phyloP scores from a whole-genome alignment of 2,888 invertebrate species.

The Rhagophthalmus giganteus region DNA sequence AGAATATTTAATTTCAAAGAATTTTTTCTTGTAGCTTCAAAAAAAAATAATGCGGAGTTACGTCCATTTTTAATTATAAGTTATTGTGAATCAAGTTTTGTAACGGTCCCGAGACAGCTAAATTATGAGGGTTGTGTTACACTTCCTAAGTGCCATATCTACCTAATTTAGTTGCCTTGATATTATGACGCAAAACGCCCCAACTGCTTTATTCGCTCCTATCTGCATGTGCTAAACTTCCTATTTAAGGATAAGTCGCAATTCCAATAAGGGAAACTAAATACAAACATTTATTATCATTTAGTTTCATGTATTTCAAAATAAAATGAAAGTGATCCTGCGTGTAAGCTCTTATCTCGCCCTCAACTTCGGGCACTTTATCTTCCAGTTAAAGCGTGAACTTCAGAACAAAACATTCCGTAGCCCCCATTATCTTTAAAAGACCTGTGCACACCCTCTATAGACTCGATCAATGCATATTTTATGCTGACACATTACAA shows the following conservation, averaged over 20 bases:
- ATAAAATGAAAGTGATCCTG: slow-evolving; percentile 21
- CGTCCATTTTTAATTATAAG: too few relatives aligned
- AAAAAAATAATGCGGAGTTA: too few relatives aligned
- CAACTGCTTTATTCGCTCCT: neutral
- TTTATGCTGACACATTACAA: slow-evolving; percentile 23
- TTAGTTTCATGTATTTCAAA: slow-evolving; percentile 18
- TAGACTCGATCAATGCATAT: slow-evolving; percentile 20
- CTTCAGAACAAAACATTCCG: slow-evolving; percentile 20
- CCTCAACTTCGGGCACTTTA: slow-evolving; percentile 18
- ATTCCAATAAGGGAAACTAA: slow-evolving; percentile 4
- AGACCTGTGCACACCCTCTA: slow-evolving; percentile 14
- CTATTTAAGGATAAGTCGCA: neutral
- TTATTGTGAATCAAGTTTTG: too few relatives aligned
- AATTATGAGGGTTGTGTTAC: too few relatives aligned
- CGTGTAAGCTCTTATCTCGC: slow-evolving; percentile 23
- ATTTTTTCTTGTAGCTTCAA: too few relatives aligned
- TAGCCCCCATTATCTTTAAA: slow-evolving; percentile 19
- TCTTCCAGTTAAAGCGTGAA: slow-evolving; percentile 20
- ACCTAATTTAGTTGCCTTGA: neutral
- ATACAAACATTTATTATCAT: slow-evolving; percentile 11
- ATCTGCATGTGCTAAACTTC: neutral
- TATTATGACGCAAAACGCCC: neutral
- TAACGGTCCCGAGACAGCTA: too few relatives aligned
- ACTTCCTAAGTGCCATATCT: too few relatives aligned
- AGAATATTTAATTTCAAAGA: too few relatives aligned